A percentile compares a stretch with the other conserved stretches of the same genome.
These are phyloP conservation scores for Limanda limanda DNA, from an alignment of 2,113 vertebrate species.

Conservation along the genomic window DNA sequence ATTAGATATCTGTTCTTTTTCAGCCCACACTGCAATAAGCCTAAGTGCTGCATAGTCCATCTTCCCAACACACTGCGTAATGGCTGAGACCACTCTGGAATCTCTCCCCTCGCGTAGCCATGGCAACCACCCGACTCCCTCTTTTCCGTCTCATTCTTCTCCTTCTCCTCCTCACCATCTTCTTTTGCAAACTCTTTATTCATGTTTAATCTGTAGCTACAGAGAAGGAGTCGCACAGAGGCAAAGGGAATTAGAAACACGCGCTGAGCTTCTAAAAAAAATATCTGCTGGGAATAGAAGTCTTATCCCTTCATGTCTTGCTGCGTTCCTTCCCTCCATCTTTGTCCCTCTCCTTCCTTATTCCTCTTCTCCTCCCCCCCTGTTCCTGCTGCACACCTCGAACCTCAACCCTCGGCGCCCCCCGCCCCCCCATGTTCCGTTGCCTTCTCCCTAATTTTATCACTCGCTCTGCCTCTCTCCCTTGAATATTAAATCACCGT, in stretches of 20 bases:
- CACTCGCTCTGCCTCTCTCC: background rate
- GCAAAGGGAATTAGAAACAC: slow-evolving; percentile 46
- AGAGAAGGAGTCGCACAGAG: slow-evolving; percentile 41
- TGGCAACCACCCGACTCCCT: slow-evolving; percentile 67
- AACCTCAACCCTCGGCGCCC: slow-evolving; percentile 9
- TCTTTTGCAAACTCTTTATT: slow-evolving; percentile 56
- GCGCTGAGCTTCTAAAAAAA: slow-evolving; percentile 50
- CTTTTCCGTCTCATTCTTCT: slow-evolving; percentile 34
- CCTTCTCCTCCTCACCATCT: slow-evolving; percentile 30
- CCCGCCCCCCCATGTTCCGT: background rate
- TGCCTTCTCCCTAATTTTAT: slow-evolving; percentile 21
- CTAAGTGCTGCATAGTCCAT: slow-evolving; percentile 71
- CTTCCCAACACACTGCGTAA: slow-evolving; percentile 67
- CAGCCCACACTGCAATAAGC: slow-evolving; percentile 75
- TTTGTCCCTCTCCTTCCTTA: background rate
- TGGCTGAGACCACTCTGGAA: slow-evolving; percentile 71
- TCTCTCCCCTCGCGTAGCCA: slow-evolving; percentile 66
- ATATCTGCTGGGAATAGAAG: slow-evolving; percentile 30
- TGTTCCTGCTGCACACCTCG: background rate
- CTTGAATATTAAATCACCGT: slow-evolving; percentile 50
- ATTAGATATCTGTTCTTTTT: slow-evolving; percentile 69
- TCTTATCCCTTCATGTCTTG: slow-evolving; percentile 30
- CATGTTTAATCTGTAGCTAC: slow-evolving; percentile 54
- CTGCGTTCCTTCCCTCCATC: slow-evolving; percentile 25
- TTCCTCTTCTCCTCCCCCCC: background rate